Base-by-base conservation (phyloP, 2,888 invertebrate species). In the Amphiduros pacificus region DNA sequence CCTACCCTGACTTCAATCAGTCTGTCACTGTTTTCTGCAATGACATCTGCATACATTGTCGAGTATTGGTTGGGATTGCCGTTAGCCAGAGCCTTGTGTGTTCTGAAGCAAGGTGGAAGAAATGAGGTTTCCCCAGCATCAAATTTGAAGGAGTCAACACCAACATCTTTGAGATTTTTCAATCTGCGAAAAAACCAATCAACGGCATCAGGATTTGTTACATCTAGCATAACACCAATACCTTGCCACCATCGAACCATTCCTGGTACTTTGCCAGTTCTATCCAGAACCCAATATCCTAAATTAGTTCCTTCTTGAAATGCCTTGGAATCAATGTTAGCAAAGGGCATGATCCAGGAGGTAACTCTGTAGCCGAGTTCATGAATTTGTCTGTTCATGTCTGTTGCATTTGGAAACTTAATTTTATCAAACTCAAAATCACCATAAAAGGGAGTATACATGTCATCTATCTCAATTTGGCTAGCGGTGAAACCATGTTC, bases 401-500 rank as follows among this genome's bases (percentile, higher is more conserved):
- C 78, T 56, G 84, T 86, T 14, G 91, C 86, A 67, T 91, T 83
- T 0, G 89, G 88, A 73, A 93, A 90, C 76, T 89, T 91, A 6
- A 79, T 82, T 24, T 84, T 83, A 69, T 91, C 87, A 63, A 94
- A 92, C 3, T 86, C 86, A 56, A 51, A 53, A 22, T 59, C 59
- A 1, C 94, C 94, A 77, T 93, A 93, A 76, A 91, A 91, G 9
- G 87, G 87, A 80, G 94, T 93, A 92, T 93, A 94, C 26, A 89
- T 87, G 86, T 88, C 60, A 72, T 94, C 87, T 62, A 95, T 91
- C 83, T 93, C 93, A 22, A 80, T 49, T 31, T 75, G 72, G 36
- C 71, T 67, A 51, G 69, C 69, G 1, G 68, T 57, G 61, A 77
- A 73, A 3, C 71, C 70, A 52, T 71, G 59, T 4, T 69, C 60